These are phyloP conservation scores for Dromius quadrimaculatus DNA, from an alignment of 2,888 invertebrate species.

Conservation along the genomic window DNA sequence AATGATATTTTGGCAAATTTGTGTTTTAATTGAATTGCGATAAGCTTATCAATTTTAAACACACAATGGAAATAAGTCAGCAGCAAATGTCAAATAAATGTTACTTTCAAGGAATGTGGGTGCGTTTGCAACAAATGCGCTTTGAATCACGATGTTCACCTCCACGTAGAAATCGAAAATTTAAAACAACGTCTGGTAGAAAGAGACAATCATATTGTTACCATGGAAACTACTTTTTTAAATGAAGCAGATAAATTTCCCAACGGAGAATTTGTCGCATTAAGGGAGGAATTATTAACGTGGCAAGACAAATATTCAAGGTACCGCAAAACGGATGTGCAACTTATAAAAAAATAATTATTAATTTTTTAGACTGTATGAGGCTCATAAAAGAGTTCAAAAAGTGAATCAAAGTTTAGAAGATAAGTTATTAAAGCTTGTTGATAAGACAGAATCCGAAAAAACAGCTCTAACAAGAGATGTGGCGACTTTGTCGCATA, in stretches of 20 bases:
- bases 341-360: not conserved
- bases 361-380: slow-evolving; percentile 78
- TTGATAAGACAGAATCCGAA: slow-evolving; percentile 92
- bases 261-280: slow-evolving; percentile 80
- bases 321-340: slow-evolving; percentile 63
- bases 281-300: slow-evolving; percentile 85
- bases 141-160: slow-evolving; percentile 73
- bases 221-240: slow-evolving; percentile 88
- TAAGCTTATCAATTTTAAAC: too few species aligned
- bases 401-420: slow-evolving; percentile 95
- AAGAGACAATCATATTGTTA: slow-evolving; percentile 84
- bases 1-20: too few species aligned
- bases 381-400: slow-evolving; percentile 93
- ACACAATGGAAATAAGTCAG: too few species aligned
- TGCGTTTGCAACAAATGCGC: slow-evolving; percentile 71
- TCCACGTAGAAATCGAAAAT: slow-evolving; percentile 89
- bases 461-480: slow-evolving; percentile 89
- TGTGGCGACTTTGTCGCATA: slow-evolving; percentile 85
- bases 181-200: slow-evolving; percentile 85
- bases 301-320: slow-evolving; percentile 95
- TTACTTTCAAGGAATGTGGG: slow-evolving; percentile 70
- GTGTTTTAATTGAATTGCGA: too few species aligned
- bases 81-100: slow-evolving; percentile 25
- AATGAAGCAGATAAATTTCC: slow-evolving; percentile 71
- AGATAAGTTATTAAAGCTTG: slow-evolving; percentile 92